Base-by-base conservation (phyloP, 2,113 vertebrate genomes). In the Phainopepla nitens region DNA sequence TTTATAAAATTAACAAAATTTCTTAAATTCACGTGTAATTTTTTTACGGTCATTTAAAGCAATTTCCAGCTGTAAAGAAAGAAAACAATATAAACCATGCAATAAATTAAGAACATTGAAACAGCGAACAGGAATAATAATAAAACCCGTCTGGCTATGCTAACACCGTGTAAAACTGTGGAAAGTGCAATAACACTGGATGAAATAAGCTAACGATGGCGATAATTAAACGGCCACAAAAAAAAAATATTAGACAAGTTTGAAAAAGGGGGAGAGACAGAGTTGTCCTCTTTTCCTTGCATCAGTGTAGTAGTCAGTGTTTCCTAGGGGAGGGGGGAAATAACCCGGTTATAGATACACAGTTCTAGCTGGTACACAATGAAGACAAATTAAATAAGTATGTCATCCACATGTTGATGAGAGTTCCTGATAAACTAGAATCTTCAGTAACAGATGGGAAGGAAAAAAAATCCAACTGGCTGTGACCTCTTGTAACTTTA, bases 101-200 rank as follows among this genome's bases (percentile, higher is more conserved):
- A 98, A 99, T 99, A 99, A 99, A 98, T 99, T 98, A 99, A 98
- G 96, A 97, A 98, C 98, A 98, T 98, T 97, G 98, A 97, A 93
- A 98, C 98, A 97, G 97, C 90, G 81, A 97, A 97, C 95, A 98
- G 92, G 91, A 97, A 97, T 95, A 96, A 96, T 97, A 97, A 97
- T 92, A 97, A 96, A 98, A 98, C 97, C 98, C 95, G 97, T 97
- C 97, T 97, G 98, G 92, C 98, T 98, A 98, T 93, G 91, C 98
- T 98, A 98, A 98, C 97, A 97, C 97, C 97, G 89, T 95, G 96
- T 97, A 96, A 97, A 98, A 97, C 96, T 96, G 97, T 97, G 97
- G 97, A 98, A 98, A 98, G 98, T 98, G 98, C 98, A 98, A 98
- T 97, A 98, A 98, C 98, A 98, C 98, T 98, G 98, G 96, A 97